Conservation (phyloP, 2,113 vertebrate genomes). For the Pyrgilauda ruficollis region DNA sequence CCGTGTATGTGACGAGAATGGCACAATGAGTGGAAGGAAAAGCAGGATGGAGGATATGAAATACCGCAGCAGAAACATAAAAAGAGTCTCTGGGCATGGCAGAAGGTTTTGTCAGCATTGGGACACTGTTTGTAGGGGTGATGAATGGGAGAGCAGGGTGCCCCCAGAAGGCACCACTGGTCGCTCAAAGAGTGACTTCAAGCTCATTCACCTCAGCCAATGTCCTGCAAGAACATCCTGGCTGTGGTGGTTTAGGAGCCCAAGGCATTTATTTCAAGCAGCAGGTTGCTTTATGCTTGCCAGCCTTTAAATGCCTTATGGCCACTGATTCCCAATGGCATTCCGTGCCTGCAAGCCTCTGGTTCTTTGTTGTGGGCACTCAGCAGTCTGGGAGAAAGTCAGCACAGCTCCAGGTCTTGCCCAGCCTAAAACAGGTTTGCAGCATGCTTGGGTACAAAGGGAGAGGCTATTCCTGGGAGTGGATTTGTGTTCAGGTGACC, state of each 20-base stretch:
- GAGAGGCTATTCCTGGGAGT: background rate
- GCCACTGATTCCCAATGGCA: background rate
- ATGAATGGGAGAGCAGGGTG: background rate
- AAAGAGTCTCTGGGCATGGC: background rate
- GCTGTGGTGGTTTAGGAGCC: background rate
- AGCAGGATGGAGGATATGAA: background rate
- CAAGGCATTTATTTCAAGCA: background rate
- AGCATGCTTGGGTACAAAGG: fast-evolving
- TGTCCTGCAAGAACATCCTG: fast-evolving
- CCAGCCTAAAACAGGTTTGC: background rate
- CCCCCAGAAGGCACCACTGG: background rate
- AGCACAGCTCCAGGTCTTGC: background rate
- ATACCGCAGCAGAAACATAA: fast-evolving
- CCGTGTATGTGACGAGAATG: background rate
- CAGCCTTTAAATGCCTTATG: background rate
- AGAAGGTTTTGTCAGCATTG: background rate
- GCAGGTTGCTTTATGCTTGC: background rate
- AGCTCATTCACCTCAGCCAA: fast-evolving
- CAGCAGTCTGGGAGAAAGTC: background rate
- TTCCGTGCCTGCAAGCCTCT: background rate
- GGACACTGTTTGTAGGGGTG: background rate
- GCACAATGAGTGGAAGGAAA: background rate
- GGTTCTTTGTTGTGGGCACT: fast-evolving
- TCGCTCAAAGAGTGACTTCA: background rate
- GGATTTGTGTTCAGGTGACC: background rate